These are phyloP conservation scores for Vulpes vulpes DNA, from an alignment of 2,113 vertebrate genomes.

Conservation along the genomic window DNA sequence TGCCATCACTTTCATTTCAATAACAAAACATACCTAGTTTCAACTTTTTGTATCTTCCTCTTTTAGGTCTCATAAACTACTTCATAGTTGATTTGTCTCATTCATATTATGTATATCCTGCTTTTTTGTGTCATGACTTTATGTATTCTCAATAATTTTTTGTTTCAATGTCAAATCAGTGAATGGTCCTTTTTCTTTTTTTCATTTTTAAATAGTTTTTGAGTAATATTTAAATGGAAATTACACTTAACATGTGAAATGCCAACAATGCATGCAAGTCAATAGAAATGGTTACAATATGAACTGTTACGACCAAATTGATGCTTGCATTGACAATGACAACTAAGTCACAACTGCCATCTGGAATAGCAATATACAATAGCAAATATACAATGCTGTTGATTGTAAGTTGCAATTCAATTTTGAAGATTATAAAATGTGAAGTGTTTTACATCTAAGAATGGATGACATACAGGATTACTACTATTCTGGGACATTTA, in stretches of 20 bases:
- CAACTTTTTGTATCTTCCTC: neutral
- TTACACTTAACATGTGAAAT: neutral
- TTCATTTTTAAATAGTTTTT: neutral
- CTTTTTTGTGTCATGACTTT: neutral
- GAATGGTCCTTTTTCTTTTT: neutral
- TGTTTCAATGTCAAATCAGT: neutral
- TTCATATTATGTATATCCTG: neutral
- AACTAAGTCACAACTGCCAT: neutral
- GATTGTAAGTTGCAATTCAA: neutral
- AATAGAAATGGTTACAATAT: neutral
- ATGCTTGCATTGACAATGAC: neutral
- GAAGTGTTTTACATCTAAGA: neutral
- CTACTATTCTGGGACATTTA: neutral
- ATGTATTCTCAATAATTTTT: neutral
- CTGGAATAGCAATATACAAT: neutral
- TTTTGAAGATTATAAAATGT: constrained; percentile 18
- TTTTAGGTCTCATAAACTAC: neutral
- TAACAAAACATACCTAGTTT: neutral
- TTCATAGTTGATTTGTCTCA: neutral
- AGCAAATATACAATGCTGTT: neutral
- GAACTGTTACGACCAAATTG: neutral
- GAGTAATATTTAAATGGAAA: constrained; percentile 30
- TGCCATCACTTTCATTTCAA: neutral
- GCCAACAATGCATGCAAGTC: neutral
- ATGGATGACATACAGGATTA: neutral